Conservation (phyloP, 2,113 vertebrate species). For the Bos javanicus region DNA sequence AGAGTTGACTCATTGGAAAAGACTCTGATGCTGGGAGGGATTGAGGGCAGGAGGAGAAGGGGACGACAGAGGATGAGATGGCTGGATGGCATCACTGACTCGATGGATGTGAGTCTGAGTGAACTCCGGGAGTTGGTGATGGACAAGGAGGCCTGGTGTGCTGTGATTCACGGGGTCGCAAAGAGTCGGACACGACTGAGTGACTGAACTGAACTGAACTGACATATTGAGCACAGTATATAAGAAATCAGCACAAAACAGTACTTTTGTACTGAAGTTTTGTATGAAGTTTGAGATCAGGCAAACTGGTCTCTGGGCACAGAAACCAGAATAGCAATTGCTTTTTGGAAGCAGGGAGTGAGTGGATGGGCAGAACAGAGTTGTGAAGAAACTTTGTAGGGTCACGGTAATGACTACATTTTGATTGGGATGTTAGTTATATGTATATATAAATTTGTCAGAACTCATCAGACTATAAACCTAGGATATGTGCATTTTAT, state of each 20-base stretch:
- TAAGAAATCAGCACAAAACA: background rate
- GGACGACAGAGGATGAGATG: no score
- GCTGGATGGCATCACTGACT: no score
- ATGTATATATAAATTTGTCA: background rate
- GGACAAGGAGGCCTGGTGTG: no score
- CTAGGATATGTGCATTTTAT: background rate
- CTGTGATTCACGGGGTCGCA: no score
- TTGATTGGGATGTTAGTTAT: background rate
- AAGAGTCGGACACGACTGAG: no score
- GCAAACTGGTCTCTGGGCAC: accelerated
- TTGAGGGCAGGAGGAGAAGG: no score
- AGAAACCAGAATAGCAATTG: background rate
- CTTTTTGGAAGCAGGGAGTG: background rate
- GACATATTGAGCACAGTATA: background rate
- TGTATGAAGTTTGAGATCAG: background rate
- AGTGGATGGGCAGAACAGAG: background rate
- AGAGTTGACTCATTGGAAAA: no score
- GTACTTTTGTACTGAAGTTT: background rate
- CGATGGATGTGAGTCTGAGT: no score
- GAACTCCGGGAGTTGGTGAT: no score
- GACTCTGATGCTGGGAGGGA: no score
- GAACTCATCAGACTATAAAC: background rate
- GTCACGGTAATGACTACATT: background rate
- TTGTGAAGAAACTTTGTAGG: background rate
- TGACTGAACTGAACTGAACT: no score